Evolutionary conservation across 2,888 invertebrate species (phyloP), one percentile per base, ranked within the genome.

Genomic region (Papilio demoleus): DNA sequence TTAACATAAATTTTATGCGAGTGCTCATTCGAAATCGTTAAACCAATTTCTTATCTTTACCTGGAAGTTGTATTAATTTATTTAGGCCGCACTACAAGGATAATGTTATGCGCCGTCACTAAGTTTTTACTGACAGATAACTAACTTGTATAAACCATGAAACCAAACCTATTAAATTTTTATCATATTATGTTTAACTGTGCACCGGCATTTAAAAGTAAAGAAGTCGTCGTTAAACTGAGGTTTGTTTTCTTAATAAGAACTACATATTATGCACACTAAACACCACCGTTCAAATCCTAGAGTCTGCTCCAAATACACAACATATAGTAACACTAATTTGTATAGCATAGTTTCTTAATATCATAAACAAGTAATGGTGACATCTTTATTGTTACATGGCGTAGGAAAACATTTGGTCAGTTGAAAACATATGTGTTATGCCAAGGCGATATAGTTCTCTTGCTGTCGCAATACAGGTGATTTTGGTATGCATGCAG

Each of bases 381-480:
- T 87, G 85, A 89, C 87, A 86, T 88, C 86, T 88, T 87, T 84
- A 85, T 83, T 84, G 83, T 86, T 85, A 85, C 82, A 82, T 84
- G 82, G 83, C 80, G 82, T 84, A 82, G 80, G 82, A 81, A 85
- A 85, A 81, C 81, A 78, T 77, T 42, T 78, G 83, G 78, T 75
- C 72, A 80, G 79, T 82, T 81, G 79, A 82, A 82, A 82, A 77
- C 79, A 80, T 77, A 75, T 72, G 76, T 75, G 72, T 73, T 22
- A 31, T 76, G 77, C 76, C 75, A 78, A 75, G 76, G 79, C 77
- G 77, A 77, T 81, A 80, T 81, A 74, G 78, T 83, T 80, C 81
- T 89, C 88, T 80, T 81, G 82, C 79, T 72, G 70, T 76, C 75
- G 87, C 75, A 80, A 86, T 88, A 91, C 84, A 80, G 85, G 82